A percentile compares a stretch with the other conserved stretches of the same genome.
phyloP scores from a whole-genome alignment of 2,113 vertebrate genomes.

The Aspidoscelis tigris region DNA sequence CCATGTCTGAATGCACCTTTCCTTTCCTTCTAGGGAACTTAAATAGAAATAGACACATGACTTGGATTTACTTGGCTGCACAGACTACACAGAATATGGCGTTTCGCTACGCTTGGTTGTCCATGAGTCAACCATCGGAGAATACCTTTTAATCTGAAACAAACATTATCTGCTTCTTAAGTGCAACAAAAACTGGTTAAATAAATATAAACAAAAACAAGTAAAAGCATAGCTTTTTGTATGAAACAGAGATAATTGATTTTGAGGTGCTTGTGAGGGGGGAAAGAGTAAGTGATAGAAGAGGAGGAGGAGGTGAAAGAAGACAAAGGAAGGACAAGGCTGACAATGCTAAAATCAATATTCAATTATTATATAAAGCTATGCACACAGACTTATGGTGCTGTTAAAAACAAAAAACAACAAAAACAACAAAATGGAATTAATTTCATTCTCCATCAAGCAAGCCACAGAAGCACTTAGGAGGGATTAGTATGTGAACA shows the following conservation, averaged over 20 bases:
- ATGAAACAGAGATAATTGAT: background rate
- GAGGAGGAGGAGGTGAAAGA: background rate
- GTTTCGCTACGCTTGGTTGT: background rate
- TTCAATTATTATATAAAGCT: slow-evolving; percentile 3
- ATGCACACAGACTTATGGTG: background rate
- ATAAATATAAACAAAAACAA: slow-evolving; percentile 8
- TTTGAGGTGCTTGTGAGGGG: background rate
- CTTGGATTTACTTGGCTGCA: background rate
- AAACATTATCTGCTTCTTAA: background rate
- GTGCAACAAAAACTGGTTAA: background rate
- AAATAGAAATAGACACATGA: background rate
- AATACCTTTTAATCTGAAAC: background rate
- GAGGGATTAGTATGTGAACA: background rate
- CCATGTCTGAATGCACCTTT: background rate
- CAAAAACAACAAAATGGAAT: background rate
- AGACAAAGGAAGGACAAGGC: background rate
- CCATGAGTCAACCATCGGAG: background rate
- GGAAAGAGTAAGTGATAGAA: background rate
- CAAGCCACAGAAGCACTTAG: background rate
- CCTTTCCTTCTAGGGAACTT: too few species aligned
- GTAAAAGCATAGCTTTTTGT: background rate
- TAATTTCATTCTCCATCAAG: background rate
- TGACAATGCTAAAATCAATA: slow-evolving; percentile 13
- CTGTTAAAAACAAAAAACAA: background rate
- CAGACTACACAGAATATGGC: background rate